Evolutionary conservation across 1,140 invertebrate genomes (phyloP), one percentile per base, ranked within the genome.

Genomic region (Periplaneta americana): DNA sequence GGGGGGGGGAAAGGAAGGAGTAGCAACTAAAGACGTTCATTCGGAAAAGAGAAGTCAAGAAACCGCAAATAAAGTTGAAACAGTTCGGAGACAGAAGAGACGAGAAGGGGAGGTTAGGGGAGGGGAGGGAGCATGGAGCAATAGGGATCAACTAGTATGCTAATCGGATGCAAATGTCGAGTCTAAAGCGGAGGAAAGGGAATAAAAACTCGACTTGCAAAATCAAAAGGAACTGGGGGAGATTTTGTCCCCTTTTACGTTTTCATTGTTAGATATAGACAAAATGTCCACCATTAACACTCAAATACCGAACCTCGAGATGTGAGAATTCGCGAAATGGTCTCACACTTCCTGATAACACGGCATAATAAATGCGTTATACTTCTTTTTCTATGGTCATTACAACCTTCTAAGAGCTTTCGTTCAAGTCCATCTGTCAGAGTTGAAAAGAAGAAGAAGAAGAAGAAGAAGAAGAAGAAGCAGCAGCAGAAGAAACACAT

Each of bases 101-200:
- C n/a, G n/a, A n/a, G n/a, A n/a, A n/a, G 17, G 33, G 13, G 34
- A 74, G 81, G 66, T 75, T 35, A 9, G 9, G 76, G 48, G 86
- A 84, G 85, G 87, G 85, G 88, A 87, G 87, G 86, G 87, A 89
- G 87, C 88, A 88, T 87, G 88, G 88, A 89, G 88, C 88, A 89
- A 89, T 89, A 89, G 88, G 88, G 88, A 89, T 89, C 88, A 89
- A 89, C 88, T 89, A 89, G 88, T 89, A 89, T 89, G 88, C 88
- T 88, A 89, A 89, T 89, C 85, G 85, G 86, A 89, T 89, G 88
- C 89, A 89, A 89, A 89, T 89, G 89, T 88, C 87, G 86, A 78
- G 34, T 36, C 36, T 78, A 78, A 66, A 66, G 22, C 48, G 48
- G 22, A 66, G 48, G 22, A n/a, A 66, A 66, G 11, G 48, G 48